A percentile compares a stretch with the other conserved stretches of the same genome.
These are phyloP conservation scores for Catostylus mosaicus DNA, from an alignment of 30 jellyfish, hydroid and myxozoan species.

Conservation along the genomic window DNA sequence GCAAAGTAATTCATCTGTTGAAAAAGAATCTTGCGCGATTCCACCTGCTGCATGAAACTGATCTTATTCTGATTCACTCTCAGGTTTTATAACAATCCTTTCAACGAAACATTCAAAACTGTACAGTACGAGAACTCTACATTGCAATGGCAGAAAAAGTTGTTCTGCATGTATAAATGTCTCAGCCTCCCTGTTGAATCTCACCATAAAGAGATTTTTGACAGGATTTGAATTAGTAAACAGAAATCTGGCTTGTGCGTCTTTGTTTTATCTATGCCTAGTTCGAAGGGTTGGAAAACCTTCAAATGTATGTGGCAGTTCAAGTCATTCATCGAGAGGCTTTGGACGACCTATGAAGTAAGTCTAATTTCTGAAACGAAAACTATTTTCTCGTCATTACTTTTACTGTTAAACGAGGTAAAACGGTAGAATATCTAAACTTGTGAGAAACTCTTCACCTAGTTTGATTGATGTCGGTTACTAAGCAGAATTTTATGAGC, in stretches of 20 bases:
- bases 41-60: constrained; percentile 31
- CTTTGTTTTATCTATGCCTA: constrained; percentile 53
- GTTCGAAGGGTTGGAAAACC: constrained; percentile 47
- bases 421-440: too few relatives aligned
- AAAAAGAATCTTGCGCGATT: neutral
- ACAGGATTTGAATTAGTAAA: neutral
- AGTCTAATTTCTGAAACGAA: neutral
- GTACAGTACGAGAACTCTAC: too few relatives aligned
- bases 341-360: constrained; percentile 79
- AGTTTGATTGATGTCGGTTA: too few relatives aligned
- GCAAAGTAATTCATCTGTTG: constrained; percentile 13
- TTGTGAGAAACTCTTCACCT: too few relatives aligned
- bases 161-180: too few relatives aligned
- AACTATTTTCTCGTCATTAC: too few relatives aligned
- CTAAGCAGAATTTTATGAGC: too few relatives aligned
- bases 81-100: neutral
- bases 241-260: neutral
- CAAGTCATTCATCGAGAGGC: constrained; percentile 70
- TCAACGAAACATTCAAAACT: neutral
- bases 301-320: constrained; percentile 83
- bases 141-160: too few relatives aligned
- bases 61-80: constrained; percentile 18
- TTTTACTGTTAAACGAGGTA: too few relatives aligned
- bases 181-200: neutral
- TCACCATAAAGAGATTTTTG: neutral